A percentile compares a stretch with the other conserved stretches of the same genome.
phyloP scores from a whole-genome alignment of 2,888 invertebrate species.

The Lasioglossum figueresi region DNA sequence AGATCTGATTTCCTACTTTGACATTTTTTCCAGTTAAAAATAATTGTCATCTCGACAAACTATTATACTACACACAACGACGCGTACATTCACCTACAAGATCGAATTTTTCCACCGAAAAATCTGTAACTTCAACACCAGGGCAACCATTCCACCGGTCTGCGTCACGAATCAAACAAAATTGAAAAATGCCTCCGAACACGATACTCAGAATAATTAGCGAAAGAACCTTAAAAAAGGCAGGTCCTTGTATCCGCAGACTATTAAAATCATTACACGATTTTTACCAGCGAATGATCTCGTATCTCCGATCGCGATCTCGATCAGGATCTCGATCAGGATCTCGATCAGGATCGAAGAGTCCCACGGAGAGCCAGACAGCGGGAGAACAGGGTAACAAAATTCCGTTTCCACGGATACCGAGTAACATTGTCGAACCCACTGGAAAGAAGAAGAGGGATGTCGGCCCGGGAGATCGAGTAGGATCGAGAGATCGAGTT shows the following conservation, averaged over 20 bases:
- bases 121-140: no score
- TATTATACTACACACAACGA: no score
- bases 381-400: neutral
- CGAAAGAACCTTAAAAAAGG: neutral
- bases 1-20: no score
- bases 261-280: neutral
- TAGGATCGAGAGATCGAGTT: slow-evolving; percentile 20
- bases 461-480: neutral
- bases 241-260: neutral
- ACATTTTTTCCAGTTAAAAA: no score
- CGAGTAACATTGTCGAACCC: neutral
- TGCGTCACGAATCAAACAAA: neutral
- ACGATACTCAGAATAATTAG: neutral
- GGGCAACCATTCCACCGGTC: no score
- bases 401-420: slow-evolving; percentile 18
- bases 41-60: no score
- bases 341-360: neutral
- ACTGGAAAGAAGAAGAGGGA: neutral
- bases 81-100: no score
- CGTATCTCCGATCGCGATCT: neutral
- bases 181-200: neutral
- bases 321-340: neutral
- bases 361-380: neutral
- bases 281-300: neutral
- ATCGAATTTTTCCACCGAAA: no score